Conservation (phyloP, 2,797 vertebrate genomes). For the Scleropages formosus region DNA sequence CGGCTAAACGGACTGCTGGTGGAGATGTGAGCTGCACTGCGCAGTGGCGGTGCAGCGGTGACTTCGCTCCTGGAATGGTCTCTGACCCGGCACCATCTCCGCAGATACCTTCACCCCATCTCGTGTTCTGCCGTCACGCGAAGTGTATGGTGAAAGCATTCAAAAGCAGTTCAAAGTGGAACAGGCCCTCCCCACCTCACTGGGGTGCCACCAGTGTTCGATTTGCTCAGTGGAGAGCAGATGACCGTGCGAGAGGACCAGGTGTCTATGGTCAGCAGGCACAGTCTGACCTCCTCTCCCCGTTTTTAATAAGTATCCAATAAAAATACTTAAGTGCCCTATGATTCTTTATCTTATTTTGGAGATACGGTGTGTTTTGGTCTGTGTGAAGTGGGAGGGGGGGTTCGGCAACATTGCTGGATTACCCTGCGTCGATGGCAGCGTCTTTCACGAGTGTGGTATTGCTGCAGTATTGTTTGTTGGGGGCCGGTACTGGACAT, state of each 20-base stretch:
- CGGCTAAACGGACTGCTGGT: not conserved
- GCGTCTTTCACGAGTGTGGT: not conserved
- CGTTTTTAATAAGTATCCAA: too few relatives aligned
- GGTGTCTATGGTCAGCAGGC: slow-evolving; percentile 69
- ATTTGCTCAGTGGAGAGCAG: slow-evolving; percentile 60
- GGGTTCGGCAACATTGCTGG: not conserved
- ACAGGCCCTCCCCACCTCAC: too few relatives aligned
- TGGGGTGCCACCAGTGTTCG: slow-evolving; percentile 67
- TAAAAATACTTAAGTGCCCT: not conserved
- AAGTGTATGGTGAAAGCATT: too few relatives aligned
- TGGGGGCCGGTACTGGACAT: slow-evolving; percentile 24
- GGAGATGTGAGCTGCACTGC: not conserved
- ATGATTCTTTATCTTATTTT: not conserved
- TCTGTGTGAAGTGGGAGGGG: not conserved
- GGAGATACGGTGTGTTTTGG: not conserved
- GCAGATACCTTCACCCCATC: too few relatives aligned
- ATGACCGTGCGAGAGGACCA: slow-evolving; percentile 67
- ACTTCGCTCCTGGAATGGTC: not conserved
- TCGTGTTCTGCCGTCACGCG: not conserved
- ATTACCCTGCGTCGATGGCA: not conserved
- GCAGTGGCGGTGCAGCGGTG: not conserved
- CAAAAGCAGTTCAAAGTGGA: too few relatives aligned
- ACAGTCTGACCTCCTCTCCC: slow-evolving; percentile 35
- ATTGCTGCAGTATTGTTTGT: not conserved
- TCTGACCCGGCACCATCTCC: not conserved